phyloP scores from a whole-genome alignment of 2,888 invertebrate species.

The Platynereis dumerilii region DNA sequence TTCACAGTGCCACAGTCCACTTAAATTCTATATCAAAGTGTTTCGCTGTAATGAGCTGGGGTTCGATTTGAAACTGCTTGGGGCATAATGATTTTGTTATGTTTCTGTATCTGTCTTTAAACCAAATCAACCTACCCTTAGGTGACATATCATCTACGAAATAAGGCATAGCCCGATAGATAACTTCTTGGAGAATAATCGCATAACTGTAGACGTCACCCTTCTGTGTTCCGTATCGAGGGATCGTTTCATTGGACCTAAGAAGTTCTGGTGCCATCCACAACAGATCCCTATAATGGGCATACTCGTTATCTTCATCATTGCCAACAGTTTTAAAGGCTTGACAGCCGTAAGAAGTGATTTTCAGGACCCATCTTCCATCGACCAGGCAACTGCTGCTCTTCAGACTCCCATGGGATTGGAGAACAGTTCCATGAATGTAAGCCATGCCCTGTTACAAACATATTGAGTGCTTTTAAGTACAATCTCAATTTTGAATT shows the following conservation, averaged over 20 bases:
- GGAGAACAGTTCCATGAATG: constrained; percentile 19
- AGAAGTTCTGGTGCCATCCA: constrained; percentile 56
- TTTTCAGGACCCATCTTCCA: constrained; percentile 82
- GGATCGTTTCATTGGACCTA: neutral
- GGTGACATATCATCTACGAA: constrained; percentile 4
- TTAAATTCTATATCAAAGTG: too few relatives aligned
- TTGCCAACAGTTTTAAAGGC: constrained; percentile 4
- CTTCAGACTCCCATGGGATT: constrained; percentile 79
- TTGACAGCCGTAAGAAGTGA: constrained; percentile 83
- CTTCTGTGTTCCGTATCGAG: constrained; percentile 43
- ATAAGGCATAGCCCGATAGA: constrained; percentile 28
- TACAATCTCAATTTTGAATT: too few relatives aligned
- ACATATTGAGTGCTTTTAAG: neutral
- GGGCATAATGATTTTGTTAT: too few relatives aligned
- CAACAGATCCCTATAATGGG: constrained; percentile 24
- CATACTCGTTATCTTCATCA: constrained; percentile 11
- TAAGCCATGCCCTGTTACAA: constrained; percentile 18
- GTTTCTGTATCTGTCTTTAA: too few relatives aligned
- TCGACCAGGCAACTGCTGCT: constrained; percentile 87
- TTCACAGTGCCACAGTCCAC: too few relatives aligned
- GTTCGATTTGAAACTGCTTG: too few relatives aligned
- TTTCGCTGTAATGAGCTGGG: too few relatives aligned
- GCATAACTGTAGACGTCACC: constrained; percentile 54
- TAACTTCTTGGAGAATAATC: constrained; percentile 51
- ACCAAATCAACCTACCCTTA: constrained; percentile 10